Conservation (phyloP, 1,140 invertebrate genomes). For the Orussus abietinus region DNA sequence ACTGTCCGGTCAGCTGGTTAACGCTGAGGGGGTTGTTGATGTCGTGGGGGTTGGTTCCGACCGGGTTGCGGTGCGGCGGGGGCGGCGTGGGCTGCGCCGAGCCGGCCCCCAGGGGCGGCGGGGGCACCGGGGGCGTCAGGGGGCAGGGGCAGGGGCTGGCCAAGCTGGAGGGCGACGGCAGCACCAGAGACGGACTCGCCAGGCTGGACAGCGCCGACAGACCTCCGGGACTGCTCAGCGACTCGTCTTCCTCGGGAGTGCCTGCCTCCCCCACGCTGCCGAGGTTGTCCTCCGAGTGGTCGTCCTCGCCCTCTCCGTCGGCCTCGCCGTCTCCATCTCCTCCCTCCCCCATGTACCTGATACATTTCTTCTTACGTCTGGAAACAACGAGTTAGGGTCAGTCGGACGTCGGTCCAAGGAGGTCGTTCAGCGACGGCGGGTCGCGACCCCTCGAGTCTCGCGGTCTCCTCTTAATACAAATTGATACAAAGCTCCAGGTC, state of each 20-base stretch:
- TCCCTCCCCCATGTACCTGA: conserved; percentile 82
- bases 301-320: conserved; percentile 61
- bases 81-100: conserved; percentile 35
- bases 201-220: conserved; percentile 73
- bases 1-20: conserved; percentile 77
- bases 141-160: conserved; percentile 60
- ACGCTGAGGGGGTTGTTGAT: conserved; percentile 88
- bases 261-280: conserved; percentile 72
- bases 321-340: conserved; percentile 65
- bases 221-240: conserved; percentile 72
- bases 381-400: conserved; percentile 43
- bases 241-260: conserved; percentile 68
- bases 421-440: too few relatives aligned
- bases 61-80: conserved; percentile 67
- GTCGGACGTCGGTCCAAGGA: too few relatives aligned
- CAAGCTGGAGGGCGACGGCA: conserved; percentile 64
- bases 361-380: conserved; percentile 98
- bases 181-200: conserved; percentile 68
- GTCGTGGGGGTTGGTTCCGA: conserved; percentile 85
- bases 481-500: too few relatives aligned
- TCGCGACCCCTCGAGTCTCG: too few relatives aligned
- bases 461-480: too few relatives aligned
- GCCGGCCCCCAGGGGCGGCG: conserved; percentile 32
- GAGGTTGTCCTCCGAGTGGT: conserved; percentile 74
- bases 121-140: conserved; percentile 51